Conservation (phyloP, 2,888 invertebrate species). For the Caprella mutica region DNA sequence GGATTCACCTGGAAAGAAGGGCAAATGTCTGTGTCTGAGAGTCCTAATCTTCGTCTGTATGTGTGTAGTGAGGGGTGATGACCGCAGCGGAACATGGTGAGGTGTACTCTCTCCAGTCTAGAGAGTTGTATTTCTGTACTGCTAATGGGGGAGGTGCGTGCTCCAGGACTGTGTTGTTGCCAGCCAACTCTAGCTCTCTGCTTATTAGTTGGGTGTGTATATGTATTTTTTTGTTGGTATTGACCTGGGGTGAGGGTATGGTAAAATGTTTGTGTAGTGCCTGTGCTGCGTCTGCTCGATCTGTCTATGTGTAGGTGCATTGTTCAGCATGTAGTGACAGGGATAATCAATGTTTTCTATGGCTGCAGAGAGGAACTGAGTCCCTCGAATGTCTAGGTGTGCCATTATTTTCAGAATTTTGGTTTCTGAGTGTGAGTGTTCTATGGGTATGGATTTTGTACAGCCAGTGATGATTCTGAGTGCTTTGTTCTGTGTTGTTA, state of each 20-base stretch:
- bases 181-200: not conserved
- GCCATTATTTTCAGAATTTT: slow-evolving; percentile 6
- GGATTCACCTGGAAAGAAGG: not conserved
- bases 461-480: slow-evolving; percentile 6
- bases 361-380: slow-evolving; percentile 1
- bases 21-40: not conserved
- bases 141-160: not conserved
- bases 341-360: not conserved
- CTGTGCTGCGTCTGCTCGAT: not conserved
- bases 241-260: not conserved
- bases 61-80: not conserved
- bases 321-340: not conserved
- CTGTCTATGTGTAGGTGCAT: not conserved
- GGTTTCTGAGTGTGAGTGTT: slow-evolving; percentile 11
- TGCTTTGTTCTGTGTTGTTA: not conserved
- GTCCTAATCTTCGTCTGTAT: not conserved
- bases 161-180: not conserved
- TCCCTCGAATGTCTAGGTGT: slow-evolving; percentile 3
- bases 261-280: not conserved
- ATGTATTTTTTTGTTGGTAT: not conserved
- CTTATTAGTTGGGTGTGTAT: not conserved
- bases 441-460: not conserved
- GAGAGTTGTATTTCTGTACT: not conserved
- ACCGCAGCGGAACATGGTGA: not conserved
- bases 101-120: not conserved